Conservation (phyloP, 2,888 invertebrate species). For the Drosophila flavopinicola region DNA sequence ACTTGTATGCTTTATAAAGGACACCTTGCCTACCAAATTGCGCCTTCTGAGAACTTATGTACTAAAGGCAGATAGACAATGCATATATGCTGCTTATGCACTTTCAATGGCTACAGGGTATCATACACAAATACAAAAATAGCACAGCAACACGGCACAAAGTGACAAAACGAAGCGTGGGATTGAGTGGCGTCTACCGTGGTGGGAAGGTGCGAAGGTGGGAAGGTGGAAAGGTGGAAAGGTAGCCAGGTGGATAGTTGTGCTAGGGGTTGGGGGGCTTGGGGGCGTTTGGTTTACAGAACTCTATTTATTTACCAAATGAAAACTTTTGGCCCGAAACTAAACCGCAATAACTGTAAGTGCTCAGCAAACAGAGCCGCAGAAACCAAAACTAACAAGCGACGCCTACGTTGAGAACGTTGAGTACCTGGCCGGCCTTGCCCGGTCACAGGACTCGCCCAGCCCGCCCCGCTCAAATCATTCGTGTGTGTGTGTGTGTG, state of each 20-base stretch:
- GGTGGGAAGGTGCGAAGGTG: background rate
- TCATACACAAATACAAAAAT: background rate
- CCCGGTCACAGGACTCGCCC: background rate
- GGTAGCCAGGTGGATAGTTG: background rate
- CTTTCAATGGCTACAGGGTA: background rate
- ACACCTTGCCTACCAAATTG: too few species aligned
- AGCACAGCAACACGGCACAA: background rate
- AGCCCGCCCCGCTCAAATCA: slow-evolving; percentile 32
- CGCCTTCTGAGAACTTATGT: too few species aligned
- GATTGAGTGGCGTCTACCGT: background rate
- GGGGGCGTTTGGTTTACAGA: too few species aligned
- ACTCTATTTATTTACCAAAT: slow-evolving; percentile 63
- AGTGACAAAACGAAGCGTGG: slow-evolving; percentile 7
- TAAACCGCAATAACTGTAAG: slow-evolving; percentile 78
- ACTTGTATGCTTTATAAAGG: too few species aligned
- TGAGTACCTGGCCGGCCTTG: slow-evolving; percentile 17
- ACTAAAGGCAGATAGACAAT: too few species aligned
- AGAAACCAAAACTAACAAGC: slow-evolving; percentile 45
- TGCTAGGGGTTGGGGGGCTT: slow-evolving; percentile 1
- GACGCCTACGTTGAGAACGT: slow-evolving; percentile 13
- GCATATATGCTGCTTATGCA: background rate
- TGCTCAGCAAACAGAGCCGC: slow-evolving; percentile 69
- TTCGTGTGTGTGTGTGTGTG: slow-evolving; percentile 61
- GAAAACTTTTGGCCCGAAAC: slow-evolving; percentile 57
- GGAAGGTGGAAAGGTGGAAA: background rate